Evolutionary conservation across 2,888 invertebrate species (phyloP), one percentile per base, ranked within the genome.

Genomic region (Ornithoptera priamus): DNA sequence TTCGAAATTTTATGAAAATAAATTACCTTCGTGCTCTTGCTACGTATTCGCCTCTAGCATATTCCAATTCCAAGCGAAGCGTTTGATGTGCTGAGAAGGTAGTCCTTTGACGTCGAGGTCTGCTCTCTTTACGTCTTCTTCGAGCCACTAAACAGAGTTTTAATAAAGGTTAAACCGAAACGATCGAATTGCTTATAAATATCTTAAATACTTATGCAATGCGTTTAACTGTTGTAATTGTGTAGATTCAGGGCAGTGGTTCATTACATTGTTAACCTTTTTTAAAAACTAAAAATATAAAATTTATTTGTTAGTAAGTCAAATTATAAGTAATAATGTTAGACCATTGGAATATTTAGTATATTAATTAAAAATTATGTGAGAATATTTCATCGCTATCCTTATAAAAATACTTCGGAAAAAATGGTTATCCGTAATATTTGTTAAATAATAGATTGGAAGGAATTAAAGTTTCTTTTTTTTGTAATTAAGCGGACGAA

Each of bases 21-120:
- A 3, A 97, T 3, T 97, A 98, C 81, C 99, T 94, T 79, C 97
- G 92, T 50, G 97, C 96, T 72, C 98, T 93, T 18, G 97, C 97
- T 73, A 99, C 98, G 85, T 99, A 99, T 88, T 98, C 98, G 15
- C 97, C 97, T 70, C 97, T 93, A 75, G 97, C 97, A 84, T 98
- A 99, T 85, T 99, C 98, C 66, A 97, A 94, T 86, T 99, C 99
- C 53, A 99, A 90, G 17, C 97, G 94, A 42, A 98, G 90, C 0
- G 98, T 99, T 87, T 99, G 99, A 78, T 98, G 98, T 53, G 96
- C 97, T 70, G 97, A 98, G 87, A 99, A 99, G 0, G 98, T 99
- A 57, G 99, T 99, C 63, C 98, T 94, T 86, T 99, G 98, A 1
- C 98, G 94, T 62, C 98, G 93, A 1, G 97, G 97, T 17, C 97